Conservation (phyloP, 2,888 invertebrate genomes). For the Bellardia bayeri region DNA sequence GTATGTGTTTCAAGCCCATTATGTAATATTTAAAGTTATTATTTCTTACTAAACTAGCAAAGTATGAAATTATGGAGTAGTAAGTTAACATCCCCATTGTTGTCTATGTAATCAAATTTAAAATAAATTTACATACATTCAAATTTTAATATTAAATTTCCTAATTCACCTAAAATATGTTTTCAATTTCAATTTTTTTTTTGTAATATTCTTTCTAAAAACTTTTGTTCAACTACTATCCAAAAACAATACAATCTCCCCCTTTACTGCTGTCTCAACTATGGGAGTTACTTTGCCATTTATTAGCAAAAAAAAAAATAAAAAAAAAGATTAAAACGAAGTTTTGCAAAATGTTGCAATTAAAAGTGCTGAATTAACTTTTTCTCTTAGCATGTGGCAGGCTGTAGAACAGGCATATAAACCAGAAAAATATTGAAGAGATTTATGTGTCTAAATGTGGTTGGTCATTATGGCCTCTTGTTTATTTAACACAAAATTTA, state of each 20-base stretch:
- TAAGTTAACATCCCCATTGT: too few species aligned
- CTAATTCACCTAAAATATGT: too few species aligned
- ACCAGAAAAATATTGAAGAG: constrained; percentile 59
- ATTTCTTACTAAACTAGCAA: too few species aligned
- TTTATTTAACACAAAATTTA: constrained; percentile 71
- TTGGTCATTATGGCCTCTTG: constrained; percentile 71
- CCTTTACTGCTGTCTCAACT: not conserved
- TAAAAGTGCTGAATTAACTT: constrained; percentile 71
- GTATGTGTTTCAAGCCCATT: too few species aligned
- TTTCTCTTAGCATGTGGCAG: constrained; percentile 48
- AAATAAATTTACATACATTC: too few species aligned
- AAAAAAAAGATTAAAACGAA: not conserved
- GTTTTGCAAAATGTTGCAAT: constrained; percentile 65
- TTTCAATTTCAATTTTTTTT: too few species aligned
- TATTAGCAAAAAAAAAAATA: not conserved
- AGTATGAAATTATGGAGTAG: too few species aligned
- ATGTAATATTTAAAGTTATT: too few species aligned
- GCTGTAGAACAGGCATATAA: constrained; percentile 52
- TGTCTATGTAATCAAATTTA: too few species aligned
- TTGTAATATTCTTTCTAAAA: not conserved
- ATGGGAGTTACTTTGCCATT: constrained; percentile 42
- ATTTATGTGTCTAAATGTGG: constrained; percentile 74
- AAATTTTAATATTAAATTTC: too few species aligned
- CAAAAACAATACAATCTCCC: not conserved
- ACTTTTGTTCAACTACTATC: not conserved